Evolutionary conservation across 2,797 vertebrate species (phyloP).

Genomic region (Sandelia bainsii): DNA sequence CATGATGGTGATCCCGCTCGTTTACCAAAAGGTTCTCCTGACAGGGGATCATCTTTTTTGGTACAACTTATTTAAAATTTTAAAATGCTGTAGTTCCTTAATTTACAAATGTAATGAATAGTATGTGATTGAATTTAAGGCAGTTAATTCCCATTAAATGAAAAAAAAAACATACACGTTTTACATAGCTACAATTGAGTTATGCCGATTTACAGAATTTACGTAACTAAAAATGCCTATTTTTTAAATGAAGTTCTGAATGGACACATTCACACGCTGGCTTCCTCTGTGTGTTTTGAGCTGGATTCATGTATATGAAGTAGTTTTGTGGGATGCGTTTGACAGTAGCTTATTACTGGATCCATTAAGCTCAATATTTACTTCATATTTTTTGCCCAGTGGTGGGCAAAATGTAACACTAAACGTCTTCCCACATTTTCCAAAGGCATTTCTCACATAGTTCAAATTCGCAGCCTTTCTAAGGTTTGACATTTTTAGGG

Average conservation of each 20-base stretch:
- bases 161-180: background rate
- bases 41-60: background rate
- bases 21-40: background rate
- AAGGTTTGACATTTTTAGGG: slow-evolving; percentile 1
- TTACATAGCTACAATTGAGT: background rate
- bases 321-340: background rate
- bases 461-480: slow-evolving; percentile 23
- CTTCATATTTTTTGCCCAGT: background rate
- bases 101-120: background rate
- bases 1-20: slow-evolving; percentile 17
- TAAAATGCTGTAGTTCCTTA: background rate
- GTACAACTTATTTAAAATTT: background rate
- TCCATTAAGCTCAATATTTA: slow-evolving; percentile 1
- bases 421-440: background rate
- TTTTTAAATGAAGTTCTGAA: slow-evolving; percentile 25
- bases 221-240: background rate
- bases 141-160: slow-evolving; percentile 31
- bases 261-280: background rate
- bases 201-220: background rate
- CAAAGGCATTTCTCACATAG: slow-evolving; percentile 18
- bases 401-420: slow-evolving; percentile 1
- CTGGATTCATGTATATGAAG: background rate
- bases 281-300: background rate
- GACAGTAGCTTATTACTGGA: background rate
- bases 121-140: rapidly evolving